Conservation (phyloP, 2,797 vertebrate genomes). For the Trachurus trachurus region DNA sequence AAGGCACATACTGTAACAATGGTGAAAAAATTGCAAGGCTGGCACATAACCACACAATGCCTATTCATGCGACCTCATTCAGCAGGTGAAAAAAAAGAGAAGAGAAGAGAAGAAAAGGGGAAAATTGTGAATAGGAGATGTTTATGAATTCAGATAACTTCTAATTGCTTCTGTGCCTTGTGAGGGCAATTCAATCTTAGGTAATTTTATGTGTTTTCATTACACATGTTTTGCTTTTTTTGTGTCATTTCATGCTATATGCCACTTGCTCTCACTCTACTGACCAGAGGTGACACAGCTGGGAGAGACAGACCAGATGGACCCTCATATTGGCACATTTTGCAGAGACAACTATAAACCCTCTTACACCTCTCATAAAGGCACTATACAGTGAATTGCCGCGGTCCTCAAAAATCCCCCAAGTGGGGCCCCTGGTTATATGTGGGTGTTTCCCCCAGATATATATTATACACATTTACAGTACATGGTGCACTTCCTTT, state of each 20-base stretch:
- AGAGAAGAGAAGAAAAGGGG: conserved; percentile 2
- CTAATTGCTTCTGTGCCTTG: conserved; percentile 62
- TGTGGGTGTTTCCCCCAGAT: too few relatives aligned
- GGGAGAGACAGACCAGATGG: neutral
- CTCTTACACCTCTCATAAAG: neutral
- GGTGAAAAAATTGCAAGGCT: neutral
- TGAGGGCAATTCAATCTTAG: conserved; percentile 65
- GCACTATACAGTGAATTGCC: too few relatives aligned
- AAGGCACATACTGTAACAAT: neutral
- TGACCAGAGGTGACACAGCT: too few relatives aligned
- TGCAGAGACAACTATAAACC: neutral
- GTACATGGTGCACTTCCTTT: neutral
- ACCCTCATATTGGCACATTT: neutral
- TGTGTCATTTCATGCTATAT: neutral
- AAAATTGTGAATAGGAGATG: conserved; percentile 34
- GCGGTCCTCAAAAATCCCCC: neutral
- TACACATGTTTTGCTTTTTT: neutral
- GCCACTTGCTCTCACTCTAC: neutral
- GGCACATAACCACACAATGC: too few relatives aligned
- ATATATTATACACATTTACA: too few relatives aligned
- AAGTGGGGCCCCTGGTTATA: neutral
- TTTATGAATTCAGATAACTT: conserved; percentile 66
- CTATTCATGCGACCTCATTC: neutral
- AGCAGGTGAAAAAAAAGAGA: neutral
- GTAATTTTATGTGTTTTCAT: neutral